Base-by-base conservation (phyloP, 2,113 vertebrate genomes). In the Tinamus guttatus region DNA sequence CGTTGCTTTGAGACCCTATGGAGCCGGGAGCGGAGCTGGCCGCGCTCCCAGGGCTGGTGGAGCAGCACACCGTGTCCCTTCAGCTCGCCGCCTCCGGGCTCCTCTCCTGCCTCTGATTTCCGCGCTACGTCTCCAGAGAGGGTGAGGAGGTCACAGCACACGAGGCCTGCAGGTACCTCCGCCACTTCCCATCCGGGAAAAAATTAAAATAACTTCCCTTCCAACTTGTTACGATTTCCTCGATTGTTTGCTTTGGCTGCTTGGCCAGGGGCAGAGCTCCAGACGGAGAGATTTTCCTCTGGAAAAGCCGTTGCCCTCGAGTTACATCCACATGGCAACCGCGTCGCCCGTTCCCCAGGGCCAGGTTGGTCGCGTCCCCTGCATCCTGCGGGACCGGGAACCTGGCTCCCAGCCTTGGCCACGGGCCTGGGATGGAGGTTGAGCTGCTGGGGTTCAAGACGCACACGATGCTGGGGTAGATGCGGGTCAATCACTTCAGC, bases 61-160 rank as follows among this genome's bases (percentile, higher is more conserved):
- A 56, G 24, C 38, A 88, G 24, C 60, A 74, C 1, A 0, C 9
- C 1, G 3, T 2, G 13, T 25, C 51, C 60, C 63, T 74, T 65
- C 80, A 79, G 25, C 68, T 75, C 27, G 4, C 14, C 6, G 28
- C n/a, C 7, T 63, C 77, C 67, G 21, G 21, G n/a, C n/a, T 79
- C 18, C 65, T 77, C 34, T 0, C 4, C 16, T 30, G 52, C 27
- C 52, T 56, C 52, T 30, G 0, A 30, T 58, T 81, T 74, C 63
- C 7, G 2, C n/a, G 5, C 6, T 0, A 0, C 1, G 6, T 56
- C 25, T 5, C 0, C n/a, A 18, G 59, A 45, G 41, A 93, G 12
- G 65, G 74, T 15, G 28, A 81, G 21, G 34, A 81, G 5, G 40
- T 63, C 65, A 75, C 62, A 38, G n/a, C 65, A 38, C 62, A 82